Evolutionary conservation across 2,797 vertebrate species (phyloP).

Genomic region (Remorina albescens): DNA sequence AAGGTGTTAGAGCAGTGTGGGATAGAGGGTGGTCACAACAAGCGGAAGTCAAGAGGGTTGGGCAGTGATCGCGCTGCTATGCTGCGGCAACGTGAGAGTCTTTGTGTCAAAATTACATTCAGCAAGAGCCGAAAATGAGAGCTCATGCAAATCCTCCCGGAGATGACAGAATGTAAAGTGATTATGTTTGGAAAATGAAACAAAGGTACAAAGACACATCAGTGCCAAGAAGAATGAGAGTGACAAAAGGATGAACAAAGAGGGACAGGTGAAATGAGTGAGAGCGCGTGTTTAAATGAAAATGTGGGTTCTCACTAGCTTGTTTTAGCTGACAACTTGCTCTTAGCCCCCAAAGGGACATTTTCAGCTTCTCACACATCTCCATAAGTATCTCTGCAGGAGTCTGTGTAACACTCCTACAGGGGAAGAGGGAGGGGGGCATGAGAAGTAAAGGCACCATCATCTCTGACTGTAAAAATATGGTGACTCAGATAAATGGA

Average conservation of each 20-base stretch:
- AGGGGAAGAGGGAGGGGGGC: neutral
- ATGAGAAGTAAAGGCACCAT: slow-evolving; percentile 48
- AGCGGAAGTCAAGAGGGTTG: slow-evolving; percentile 7
- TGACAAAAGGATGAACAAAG: slow-evolving; percentile 29
- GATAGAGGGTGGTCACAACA: slow-evolving; percentile 13
- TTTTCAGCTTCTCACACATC: slow-evolving; percentile 54
- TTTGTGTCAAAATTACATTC: slow-evolving; percentile 38
- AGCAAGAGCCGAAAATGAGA: slow-evolving; percentile 28
- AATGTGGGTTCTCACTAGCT: slow-evolving; percentile 50
- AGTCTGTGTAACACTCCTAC: slow-evolving; percentile 43
- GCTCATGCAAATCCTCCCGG: slow-evolving; percentile 11
- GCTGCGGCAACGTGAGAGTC: slow-evolving; percentile 13
- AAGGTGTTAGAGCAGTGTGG: slow-evolving; percentile 31
- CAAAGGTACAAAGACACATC: slow-evolving; percentile 27
- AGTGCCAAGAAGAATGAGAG: neutral
- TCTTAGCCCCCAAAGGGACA: slow-evolving; percentile 22
- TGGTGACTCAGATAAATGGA: slow-evolving; percentile 63
- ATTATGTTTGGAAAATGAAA: slow-evolving; percentile 18
- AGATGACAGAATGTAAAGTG: slow-evolving; percentile 15
- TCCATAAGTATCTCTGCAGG: slow-evolving; percentile 61
- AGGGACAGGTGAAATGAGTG: slow-evolving; percentile 44
- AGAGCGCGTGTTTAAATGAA: slow-evolving; percentile 38
- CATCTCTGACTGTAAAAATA: slow-evolving; percentile 51
- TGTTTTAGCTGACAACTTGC: slow-evolving; percentile 34
- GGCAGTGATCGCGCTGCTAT: slow-evolving; percentile 8